Evolutionary conservation across 2,113 vertebrate genomes (phyloP).

Genomic region (Thunnus maccoyii): DNA sequence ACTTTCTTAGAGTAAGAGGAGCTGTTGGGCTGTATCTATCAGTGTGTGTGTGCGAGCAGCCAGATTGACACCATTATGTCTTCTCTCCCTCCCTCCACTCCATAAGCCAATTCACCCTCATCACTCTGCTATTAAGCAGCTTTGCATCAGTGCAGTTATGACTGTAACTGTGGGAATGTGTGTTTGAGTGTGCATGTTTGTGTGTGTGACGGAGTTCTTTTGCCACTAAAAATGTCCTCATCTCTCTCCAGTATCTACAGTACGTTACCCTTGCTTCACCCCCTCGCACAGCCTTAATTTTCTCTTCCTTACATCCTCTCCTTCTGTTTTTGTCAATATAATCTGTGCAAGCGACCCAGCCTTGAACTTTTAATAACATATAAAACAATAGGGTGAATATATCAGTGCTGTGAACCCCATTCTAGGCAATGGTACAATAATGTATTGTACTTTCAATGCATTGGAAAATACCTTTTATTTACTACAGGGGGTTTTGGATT

Average conservation of each 20-base stretch:
- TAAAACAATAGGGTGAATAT: slow-evolving; percentile 35
- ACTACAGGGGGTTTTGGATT: neutral
- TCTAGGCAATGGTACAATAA: neutral
- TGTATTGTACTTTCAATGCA: slow-evolving; percentile 1
- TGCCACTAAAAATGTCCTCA: slow-evolving; percentile 4
- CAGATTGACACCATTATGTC: slow-evolving; percentile 78
- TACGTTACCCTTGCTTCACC: slow-evolving; percentile 30
- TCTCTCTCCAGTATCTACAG: slow-evolving; percentile 27
- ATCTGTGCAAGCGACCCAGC: slow-evolving; percentile 26
- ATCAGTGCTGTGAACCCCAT: slow-evolving; percentile 16
- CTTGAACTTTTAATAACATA: slow-evolving; percentile 44
- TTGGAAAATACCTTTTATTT: slow-evolving; percentile 31
- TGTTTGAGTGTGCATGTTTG: neutral
- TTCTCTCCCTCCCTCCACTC: slow-evolving; percentile 66
- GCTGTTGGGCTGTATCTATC: slow-evolving; percentile 1
- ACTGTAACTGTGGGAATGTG: slow-evolving; percentile 30
- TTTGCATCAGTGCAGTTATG: slow-evolving; percentile 55
- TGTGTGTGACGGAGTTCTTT: neutral
- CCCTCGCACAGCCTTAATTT: neutral
- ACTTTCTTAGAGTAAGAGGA: too few species aligned
- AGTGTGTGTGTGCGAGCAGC: slow-evolving; percentile 17
- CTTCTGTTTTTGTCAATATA: slow-evolving; percentile 4
- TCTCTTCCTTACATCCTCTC: neutral
- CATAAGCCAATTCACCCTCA: slow-evolving; percentile 75
- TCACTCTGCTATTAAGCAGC: slow-evolving; percentile 73